phyloP scores from a whole-genome alignment of 2,888 invertebrate genomes.

The Eupeodes luniger region DNA sequence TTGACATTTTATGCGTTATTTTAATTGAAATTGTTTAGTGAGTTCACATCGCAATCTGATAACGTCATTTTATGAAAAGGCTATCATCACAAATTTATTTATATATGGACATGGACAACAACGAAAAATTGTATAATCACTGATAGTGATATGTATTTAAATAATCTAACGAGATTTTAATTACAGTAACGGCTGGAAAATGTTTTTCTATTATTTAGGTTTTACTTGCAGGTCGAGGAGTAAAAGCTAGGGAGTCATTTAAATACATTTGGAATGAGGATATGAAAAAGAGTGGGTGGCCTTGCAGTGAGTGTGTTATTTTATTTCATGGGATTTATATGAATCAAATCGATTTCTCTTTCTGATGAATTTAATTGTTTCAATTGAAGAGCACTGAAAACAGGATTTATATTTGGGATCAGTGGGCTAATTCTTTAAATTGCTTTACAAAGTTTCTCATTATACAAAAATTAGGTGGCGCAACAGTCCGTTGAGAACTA shows the following conservation, averaged over 20 bases:
- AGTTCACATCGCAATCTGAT: conserved; percentile 28
- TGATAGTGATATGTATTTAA: conserved; percentile 11
- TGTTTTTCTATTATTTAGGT: background rate
- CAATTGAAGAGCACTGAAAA: no score
- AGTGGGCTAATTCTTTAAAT: no score
- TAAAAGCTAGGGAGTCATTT: no score
- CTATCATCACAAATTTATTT: conserved; percentile 11
- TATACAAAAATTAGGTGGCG: no score
- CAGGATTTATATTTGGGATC: no score
- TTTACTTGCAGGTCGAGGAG: background rate
- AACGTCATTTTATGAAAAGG: conserved; percentile 17
- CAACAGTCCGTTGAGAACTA: no score
- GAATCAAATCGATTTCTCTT: no score
- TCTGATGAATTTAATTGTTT: no score
- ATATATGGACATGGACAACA: background rate
- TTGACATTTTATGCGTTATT: conserved; percentile 23
- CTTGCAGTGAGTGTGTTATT: no score
- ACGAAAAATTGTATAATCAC: background rate
- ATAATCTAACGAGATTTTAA: conserved; percentile 34
- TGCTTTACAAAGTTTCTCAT: no score
- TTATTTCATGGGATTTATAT: no score
- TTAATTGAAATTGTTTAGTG: conserved; percentile 13
- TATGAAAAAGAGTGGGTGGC: no score
- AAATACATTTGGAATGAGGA: background rate
- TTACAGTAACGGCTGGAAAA: background rate